Conservation (phyloP, 2,888 invertebrate genomes). For the Leptinotarsa tumamoca region DNA sequence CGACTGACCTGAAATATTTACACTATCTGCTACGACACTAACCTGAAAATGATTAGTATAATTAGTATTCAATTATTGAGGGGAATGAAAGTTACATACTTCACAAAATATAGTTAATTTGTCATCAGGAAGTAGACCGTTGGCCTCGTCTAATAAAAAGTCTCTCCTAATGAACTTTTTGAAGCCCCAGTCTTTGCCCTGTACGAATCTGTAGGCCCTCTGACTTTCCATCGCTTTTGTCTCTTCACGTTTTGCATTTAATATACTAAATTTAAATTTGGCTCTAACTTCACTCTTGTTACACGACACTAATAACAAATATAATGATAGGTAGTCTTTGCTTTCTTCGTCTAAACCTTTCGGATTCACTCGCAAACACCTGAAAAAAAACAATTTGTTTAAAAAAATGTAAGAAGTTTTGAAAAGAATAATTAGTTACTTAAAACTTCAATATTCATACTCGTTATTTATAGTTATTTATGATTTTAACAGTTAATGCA, state of each 20-base stretch:
- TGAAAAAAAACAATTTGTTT: constrained; percentile 60
- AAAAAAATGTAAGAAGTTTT: background rate
- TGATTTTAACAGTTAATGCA: too few relatives aligned
- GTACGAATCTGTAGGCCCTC: constrained; percentile 98
- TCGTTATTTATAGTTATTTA: too few relatives aligned
- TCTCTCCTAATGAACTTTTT: constrained; percentile 99
- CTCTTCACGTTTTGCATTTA: constrained; percentile 99
- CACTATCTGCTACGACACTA: constrained; percentile 98
- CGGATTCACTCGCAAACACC: constrained; percentile 99
- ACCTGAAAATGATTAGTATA: constrained; percentile 70
- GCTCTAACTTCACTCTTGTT: constrained; percentile 99
- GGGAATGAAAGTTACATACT: constrained; percentile 68
- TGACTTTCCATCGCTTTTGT: constrained; percentile 99
- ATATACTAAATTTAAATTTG: constrained; percentile 99
- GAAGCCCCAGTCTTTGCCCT: constrained; percentile 99
- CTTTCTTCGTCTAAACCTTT: constrained; percentile 99
- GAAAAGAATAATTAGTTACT: too few relatives aligned
- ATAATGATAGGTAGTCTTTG: constrained; percentile 99
- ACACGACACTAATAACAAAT: constrained; percentile 98
- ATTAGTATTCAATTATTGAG: too few relatives aligned
- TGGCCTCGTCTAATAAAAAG: constrained; percentile 98
- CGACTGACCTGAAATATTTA: constrained; percentile 98
- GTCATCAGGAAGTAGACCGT: constrained; percentile 98
- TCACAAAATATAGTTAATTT: constrained; percentile 99
- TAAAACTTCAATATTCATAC: too few relatives aligned